phyloP scores from a whole-genome alignment of 92 coral and sea anemone species.

The Blastomussa wellsi region DNA sequence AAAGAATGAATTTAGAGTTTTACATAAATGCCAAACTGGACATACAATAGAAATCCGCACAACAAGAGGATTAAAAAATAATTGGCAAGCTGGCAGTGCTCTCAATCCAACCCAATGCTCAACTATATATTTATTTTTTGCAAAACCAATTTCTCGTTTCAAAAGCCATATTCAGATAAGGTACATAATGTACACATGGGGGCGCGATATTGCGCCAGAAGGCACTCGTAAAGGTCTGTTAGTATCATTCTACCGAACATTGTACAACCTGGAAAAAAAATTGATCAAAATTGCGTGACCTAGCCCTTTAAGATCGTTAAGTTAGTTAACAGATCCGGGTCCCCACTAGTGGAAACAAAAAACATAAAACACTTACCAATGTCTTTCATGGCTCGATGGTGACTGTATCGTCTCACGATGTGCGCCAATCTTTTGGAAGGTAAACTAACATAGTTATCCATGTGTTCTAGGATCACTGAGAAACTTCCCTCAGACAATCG shows the following conservation, averaged over 20 bases:
- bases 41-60: neutral
- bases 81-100: neutral
- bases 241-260: neutral
- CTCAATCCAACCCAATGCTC: neutral
- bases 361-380: slow-evolving; percentile 62
- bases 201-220: no score
- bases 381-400: slow-evolving; percentile 91
- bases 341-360: neutral
- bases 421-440: slow-evolving; percentile 86
- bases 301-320: neutral
- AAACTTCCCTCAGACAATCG: slow-evolving; percentile 72
- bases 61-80: neutral
- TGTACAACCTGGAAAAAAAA: no score
- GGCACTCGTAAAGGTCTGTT: no score
- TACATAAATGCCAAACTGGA: neutral
- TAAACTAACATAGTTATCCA: slow-evolving; percentile 82
- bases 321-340: no score
- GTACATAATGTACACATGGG: no score
- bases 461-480: slow-evolving; percentile 61
- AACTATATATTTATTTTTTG: no score
- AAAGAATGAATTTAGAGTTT: neutral
- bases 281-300: no score
- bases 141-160: no score
- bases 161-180: no score
- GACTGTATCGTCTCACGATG: slow-evolving; percentile 85